A percentile compares a stretch with the other conserved stretches of the same genome.
Evolutionary conservation across 2,113 vertebrate genomes (phyloP).

Genomic region (Clarias batrachus): DNA sequence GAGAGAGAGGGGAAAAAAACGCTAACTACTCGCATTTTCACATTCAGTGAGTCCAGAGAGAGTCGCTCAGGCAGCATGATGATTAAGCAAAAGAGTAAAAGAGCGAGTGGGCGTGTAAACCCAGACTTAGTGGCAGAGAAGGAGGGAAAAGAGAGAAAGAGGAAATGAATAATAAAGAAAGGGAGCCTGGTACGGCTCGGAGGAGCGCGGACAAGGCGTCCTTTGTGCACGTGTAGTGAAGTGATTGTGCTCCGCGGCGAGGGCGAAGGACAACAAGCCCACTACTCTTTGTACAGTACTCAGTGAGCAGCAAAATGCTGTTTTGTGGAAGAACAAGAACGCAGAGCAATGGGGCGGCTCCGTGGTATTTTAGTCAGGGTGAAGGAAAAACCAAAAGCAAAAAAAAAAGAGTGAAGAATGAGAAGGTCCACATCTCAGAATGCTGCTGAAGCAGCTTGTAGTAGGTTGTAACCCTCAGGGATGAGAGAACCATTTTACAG

Average conservation of each 20-base stretch:
- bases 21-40: background rate
- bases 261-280: constrained; percentile 34
- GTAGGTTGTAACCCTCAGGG: background rate
- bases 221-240: constrained; percentile 42
- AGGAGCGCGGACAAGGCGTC: constrained; percentile 28
- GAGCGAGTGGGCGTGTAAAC: constrained; percentile 39
- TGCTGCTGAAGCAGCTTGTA: background rate
- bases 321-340: constrained; percentile 8
- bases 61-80: background rate
- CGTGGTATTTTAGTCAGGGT: background rate
- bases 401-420: background rate
- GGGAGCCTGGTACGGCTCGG: constrained; percentile 32
- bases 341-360: background rate
- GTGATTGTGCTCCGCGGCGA: constrained; percentile 32
- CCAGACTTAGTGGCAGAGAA: constrained; percentile 43
- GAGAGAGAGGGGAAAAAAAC: too few species aligned
- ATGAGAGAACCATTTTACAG: background rate
- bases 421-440: background rate
- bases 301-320: constrained; percentile 11
- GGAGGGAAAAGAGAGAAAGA: background rate
- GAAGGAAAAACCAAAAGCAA: background rate
- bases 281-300: constrained; percentile 4
- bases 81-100: constrained; percentile 11
- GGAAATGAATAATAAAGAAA: background rate
- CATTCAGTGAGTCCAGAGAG: background rate